These are phyloP conservation scores for Sandelia bainsii DNA, from an alignment of 2,797 vertebrate genomes.

Conservation along the genomic window DNA sequence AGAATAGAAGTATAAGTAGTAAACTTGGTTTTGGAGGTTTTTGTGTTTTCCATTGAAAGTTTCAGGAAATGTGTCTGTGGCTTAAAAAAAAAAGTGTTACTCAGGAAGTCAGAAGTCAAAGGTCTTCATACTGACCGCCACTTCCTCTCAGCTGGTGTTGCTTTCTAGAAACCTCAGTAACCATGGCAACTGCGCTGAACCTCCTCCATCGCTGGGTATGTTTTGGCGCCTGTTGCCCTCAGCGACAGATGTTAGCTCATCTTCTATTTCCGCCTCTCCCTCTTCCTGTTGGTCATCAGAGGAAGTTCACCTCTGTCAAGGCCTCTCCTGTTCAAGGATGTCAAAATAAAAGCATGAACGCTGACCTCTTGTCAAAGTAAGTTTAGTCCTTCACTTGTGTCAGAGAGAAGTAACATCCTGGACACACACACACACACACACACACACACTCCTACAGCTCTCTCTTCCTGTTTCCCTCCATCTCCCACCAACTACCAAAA, in stretches of 20 bases:
- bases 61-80: background rate
- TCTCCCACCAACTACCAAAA: background rate
- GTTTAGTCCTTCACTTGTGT: constrained; percentile 49
- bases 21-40: too few species aligned
- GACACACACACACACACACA: too few species aligned
- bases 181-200: background rate
- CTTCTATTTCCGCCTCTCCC: constrained; percentile 5
- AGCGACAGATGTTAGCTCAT: constrained; percentile 31
- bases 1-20: too few species aligned
- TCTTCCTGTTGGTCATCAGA: constrained; percentile 17
- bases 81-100: constrained; percentile 6
- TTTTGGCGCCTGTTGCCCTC: constrained; percentile 11
- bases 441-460: background rate
- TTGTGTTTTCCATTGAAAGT: constrained; percentile 2
- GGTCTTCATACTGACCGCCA: constrained; percentile 4
- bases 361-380: constrained; percentile 50
- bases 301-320: constrained; percentile 53
- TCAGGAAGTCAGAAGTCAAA: constrained; percentile 27
- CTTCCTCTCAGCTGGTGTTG: constrained; percentile 28
- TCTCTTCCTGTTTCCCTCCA: constrained; percentile 3
- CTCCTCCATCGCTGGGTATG: constrained; percentile 27
- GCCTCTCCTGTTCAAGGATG: constrained; percentile 26
- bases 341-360: constrained; percentile 61
- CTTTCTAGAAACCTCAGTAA: constrained; percentile 13
- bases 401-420: constrained; percentile 49